Percentiles rank a stretch among this genome's conserved stretches.
These are phyloP conservation scores for Sinosuthora webbiana DNA, from an alignment of 2,113 vertebrate genomes.

Conservation along the genomic window DNA sequence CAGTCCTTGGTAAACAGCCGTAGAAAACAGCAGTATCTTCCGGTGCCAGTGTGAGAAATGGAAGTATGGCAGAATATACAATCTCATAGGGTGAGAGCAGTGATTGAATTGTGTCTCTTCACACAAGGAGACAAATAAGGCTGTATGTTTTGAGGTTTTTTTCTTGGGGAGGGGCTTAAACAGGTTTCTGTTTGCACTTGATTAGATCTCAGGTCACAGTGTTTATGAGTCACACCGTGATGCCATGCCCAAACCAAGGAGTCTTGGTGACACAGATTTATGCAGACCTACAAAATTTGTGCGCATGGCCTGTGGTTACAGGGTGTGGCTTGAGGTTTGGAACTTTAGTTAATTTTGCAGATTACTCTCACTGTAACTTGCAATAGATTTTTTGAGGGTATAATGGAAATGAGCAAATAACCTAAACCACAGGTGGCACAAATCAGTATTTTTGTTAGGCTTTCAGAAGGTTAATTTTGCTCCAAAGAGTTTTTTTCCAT, in stretches of 20 bases:
- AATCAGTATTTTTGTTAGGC: neutral
- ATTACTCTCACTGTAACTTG: neutral
- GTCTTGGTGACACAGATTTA: neutral
- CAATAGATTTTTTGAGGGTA: neutral
- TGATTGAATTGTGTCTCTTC: neutral
- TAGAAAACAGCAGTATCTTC: neutral
- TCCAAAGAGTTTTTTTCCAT: neutral
- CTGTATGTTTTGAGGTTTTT: neutral
- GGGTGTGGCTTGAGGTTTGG: neutral
- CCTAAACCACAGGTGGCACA: neutral
- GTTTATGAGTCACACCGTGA: neutral
- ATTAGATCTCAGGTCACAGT: neutral
- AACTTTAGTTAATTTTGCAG: neutral
- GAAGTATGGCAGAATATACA: neutral
- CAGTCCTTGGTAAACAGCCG: neutral
- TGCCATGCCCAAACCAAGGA: neutral
- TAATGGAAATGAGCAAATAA: neutral
- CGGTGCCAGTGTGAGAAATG: neutral
- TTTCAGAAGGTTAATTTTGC: neutral
- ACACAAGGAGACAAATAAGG: neutral
- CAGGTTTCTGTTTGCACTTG: neutral
- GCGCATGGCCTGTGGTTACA: neutral
- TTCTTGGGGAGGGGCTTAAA: neutral
- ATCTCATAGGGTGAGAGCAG: neutral
- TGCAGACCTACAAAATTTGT: slow-evolving; percentile 7